Evolutionary conservation across 2,888 invertebrate genomes (phyloP), one percentile per base, ranked within the genome.

Genomic region (Drosophila ustulata): DNA sequence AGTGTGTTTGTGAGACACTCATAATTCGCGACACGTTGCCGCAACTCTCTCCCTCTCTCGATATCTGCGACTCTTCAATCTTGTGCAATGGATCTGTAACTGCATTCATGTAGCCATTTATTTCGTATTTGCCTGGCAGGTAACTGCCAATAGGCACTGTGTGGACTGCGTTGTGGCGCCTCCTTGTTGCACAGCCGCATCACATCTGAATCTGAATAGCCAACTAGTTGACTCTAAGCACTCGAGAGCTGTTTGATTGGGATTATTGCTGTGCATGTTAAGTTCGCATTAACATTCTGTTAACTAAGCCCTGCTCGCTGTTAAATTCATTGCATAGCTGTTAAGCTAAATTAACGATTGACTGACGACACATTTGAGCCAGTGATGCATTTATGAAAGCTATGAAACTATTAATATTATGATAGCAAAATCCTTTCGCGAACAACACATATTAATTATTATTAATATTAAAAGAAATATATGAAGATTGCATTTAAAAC

Each of bases 1-100:
- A 8, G 18, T 32, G 55, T 45, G 43, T 13, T 32, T 11, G 63
- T n/a, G 50, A n/a, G 75, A 55, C 53, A 77, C 72, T 85, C 83
- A 83, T 83, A 83, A 82, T 79, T 85, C 62, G 82, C 81, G 68
- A 78, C 80, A 82, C 78, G 80, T 82, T 72, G 61, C 72, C 66
- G 46, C 71, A 53, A 3, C 72, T 61, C 62, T 25, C 37, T 13
- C 49, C 7, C 9, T 3, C 47, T 30, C n/a, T 9, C 18, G 11
- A 11, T 18, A 18, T 18, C 7, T 1, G n/a, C 13, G 51, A 28
- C 61, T 71, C 80, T 84, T 85, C 83, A 75, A 83, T 82, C 82
- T 82, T 75, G 64, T 66, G 71, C 71, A 79, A 77, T 81, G 78
- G 78, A 82, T 80, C 79, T 78, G 71, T 75, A 79, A 79, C 71